phyloP scores from a whole-genome alignment of 2,113 vertebrate species.

The Myrmecobius fasciatus region DNA sequence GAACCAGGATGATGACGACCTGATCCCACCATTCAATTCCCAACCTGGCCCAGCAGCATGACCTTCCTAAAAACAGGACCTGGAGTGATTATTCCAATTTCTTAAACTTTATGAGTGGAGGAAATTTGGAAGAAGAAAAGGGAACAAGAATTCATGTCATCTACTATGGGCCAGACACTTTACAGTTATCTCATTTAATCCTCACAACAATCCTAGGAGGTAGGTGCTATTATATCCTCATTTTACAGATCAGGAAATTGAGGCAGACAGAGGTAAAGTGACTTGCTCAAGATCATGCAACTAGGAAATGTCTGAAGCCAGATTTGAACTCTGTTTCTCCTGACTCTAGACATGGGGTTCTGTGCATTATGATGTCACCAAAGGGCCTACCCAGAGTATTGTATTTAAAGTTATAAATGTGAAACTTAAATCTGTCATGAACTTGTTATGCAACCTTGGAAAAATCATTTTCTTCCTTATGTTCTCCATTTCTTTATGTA shows the following conservation, averaged over 20 bases:
- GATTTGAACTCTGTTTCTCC: not conserved
- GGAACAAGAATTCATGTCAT: not conserved
- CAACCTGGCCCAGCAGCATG: not conserved
- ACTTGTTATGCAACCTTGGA: not conserved
- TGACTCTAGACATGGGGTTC: not conserved
- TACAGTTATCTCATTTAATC: not conserved
- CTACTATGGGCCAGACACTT: not conserved
- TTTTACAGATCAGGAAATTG: not conserved
- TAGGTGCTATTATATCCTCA: not conserved
- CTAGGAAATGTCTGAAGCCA: not conserved
- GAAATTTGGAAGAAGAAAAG: too few relatives aligned
- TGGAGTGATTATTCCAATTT: too few relatives aligned
- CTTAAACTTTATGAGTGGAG: too few relatives aligned
- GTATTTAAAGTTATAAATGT: not conserved
- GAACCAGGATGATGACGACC: not conserved
- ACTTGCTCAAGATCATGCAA: not conserved
- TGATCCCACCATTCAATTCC: not conserved
- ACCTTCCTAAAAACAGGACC: not conserved
- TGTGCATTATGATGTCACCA: not conserved
- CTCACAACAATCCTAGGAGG: not conserved
- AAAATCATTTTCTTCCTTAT: not conserved
- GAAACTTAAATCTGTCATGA: not conserved
- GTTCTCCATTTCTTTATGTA: not conserved
- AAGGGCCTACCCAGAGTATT: not conserved
- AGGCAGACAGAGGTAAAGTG: not conserved